Evolutionary conservation across 2,888 invertebrate genomes (phyloP).

Genomic region (Gnatocerus cornutus): DNA sequence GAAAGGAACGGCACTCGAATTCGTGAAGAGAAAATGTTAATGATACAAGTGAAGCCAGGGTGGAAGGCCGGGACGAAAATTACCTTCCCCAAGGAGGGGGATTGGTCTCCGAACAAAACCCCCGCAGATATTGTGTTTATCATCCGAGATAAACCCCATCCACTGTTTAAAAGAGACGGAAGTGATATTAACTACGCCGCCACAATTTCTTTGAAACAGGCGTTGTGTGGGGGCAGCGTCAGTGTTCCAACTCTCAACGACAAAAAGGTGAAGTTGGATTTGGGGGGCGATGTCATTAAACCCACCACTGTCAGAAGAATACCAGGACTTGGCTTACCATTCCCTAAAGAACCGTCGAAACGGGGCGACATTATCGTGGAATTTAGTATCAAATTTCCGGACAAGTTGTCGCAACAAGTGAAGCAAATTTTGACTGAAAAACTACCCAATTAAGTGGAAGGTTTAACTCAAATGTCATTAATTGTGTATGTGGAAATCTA

Average conservation of each 20-base stretch:
- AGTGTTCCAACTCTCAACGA: constrained; percentile 90
- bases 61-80: constrained; percentile 99
- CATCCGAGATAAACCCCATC: constrained; percentile 92
- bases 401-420: constrained; percentile 63
- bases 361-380: constrained; percentile 92
- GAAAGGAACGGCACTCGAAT: constrained; percentile 84
- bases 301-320: constrained; percentile 89
- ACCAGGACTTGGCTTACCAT: constrained; percentile 90
- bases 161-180: constrained; percentile 90
- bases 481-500: neutral
- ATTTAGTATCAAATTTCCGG: constrained; percentile 95
- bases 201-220: constrained; percentile 87
- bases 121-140: constrained; percentile 97
- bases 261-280: constrained; percentile 82
- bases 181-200: constrained; percentile 91
- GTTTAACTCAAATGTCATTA: neutral
- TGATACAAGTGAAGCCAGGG: constrained; percentile 94
- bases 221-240: constrained; percentile 88
- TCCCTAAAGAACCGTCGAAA: constrained; percentile 90
- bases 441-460: constrained; percentile 47
- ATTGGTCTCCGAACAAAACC: constrained; percentile 90
- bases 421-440: constrained; percentile 55
- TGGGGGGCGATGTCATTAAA: constrained; percentile 85
- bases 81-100: constrained; percentile 96
- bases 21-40: constrained; percentile 93